Base-by-base conservation (phyloP, 2,797 vertebrate species). In the Champsocephalus gunnari region DNA sequence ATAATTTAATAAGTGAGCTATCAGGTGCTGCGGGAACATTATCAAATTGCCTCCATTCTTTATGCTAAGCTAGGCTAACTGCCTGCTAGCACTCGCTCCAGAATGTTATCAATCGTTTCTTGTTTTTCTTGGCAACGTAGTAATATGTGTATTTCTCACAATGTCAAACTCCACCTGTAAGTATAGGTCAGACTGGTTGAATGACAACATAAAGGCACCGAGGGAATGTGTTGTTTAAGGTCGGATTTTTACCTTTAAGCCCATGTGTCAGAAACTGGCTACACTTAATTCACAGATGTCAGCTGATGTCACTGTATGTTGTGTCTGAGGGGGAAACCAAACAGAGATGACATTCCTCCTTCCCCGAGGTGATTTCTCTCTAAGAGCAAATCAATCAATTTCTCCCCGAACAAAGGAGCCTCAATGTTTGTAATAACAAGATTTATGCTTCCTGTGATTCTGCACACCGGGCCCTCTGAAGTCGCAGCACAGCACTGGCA, bases 311-410 rank as follows among this genome's bases (percentile, higher is more conserved):
- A 16, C 44, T 53, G 53, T 57, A 74, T 71, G 44, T 69, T 43
- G 58, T 66, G 48, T 66, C 50, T 73, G 53, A 65, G 3, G 44
- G 64, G 34, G 50, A 57, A 64, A 45, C 59, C 54, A 51, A 82
- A 77, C 73, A 63, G 70, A 43, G 56, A 79, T 76, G 73, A 84
- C 59, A 79, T 83, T 78, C 74, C 67, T 81, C 32, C 9, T 47
- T 55, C 48, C 79, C 69, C 8, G 59, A 78, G 82, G 54, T 79
- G 68, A 84, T 82, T 45, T 81, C 75, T 32, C 41, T 61, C 16
- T 59, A 81, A 59, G 76, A 86, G 74, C 82, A 79, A 85, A 84
- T 87, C 83, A 89, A 68, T 86, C 84, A 79, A 63, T 76, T 81
- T 82, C 72, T 77, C 34, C 16, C 61, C 55, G 43, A 88, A 88